Conservation (phyloP, 53 echinoderm and acorn worm species). For the Holothuria leucospilota region DNA sequence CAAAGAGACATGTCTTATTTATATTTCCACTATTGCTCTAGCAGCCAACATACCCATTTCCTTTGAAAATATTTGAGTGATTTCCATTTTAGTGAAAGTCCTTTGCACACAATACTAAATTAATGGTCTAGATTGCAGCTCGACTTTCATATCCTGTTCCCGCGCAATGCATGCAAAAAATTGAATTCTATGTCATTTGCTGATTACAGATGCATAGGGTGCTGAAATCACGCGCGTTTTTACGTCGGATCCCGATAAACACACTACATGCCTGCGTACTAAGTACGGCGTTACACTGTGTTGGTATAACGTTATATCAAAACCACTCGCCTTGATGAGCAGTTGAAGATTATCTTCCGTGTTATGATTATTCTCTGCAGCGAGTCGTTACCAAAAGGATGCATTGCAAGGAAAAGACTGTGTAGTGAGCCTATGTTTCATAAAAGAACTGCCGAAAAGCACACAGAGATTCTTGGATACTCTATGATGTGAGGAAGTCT, state of each 20-base stretch:
- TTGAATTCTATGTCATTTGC: conserved; percentile 23
- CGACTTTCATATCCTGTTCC: conserved; percentile 10
- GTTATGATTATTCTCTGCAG: neutral
- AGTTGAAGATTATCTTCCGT: conserved; percentile 11
- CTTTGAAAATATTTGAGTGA: too few relatives aligned
- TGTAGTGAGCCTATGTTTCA: too few relatives aligned
- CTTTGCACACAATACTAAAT: conserved; percentile 12
- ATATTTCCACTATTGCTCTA: too few relatives aligned
- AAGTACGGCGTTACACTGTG: too few relatives aligned
- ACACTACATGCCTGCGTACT: too few relatives aligned
- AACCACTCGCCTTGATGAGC: conserved; percentile 7
- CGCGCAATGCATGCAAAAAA: conserved; percentile 38
- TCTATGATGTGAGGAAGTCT: too few relatives aligned
- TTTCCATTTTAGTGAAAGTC: too few relatives aligned
- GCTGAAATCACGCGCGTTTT: conserved; percentile 22
- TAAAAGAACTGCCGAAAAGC: too few relatives aligned
- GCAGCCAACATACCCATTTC: too few relatives aligned
- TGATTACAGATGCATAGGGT: conserved; percentile 27
- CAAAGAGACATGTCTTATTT: too few relatives aligned
- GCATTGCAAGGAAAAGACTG: neutral
- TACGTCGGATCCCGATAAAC: neutral
- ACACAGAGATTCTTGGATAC: too few relatives aligned
- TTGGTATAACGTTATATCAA: too few relatives aligned
- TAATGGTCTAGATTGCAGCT: conserved; percentile 11
- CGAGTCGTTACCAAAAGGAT: neutral